phyloP scores from a whole-genome alignment of 2,888 invertebrate species.

The Acronicta leporina region DNA sequence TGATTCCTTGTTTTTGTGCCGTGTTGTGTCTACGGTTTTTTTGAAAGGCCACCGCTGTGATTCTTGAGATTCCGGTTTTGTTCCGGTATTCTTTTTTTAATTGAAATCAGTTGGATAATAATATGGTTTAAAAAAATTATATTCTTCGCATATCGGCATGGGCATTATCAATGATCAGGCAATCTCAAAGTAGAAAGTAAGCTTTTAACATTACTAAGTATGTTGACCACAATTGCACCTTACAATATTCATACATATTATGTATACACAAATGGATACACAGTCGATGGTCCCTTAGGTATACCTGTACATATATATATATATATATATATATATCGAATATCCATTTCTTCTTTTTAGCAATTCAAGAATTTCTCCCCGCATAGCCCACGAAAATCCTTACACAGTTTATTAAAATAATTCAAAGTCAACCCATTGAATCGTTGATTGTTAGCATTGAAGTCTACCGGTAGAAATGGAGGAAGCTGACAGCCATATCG shows the following conservation, averaged over 20 bases:
- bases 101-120: constrained; percentile 5
- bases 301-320: too few species aligned
- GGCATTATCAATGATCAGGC: too few species aligned
- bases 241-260: too few species aligned
- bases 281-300: too few species aligned
- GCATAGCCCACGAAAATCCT: constrained; percentile 18
- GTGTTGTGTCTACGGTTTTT: constrained; percentile 9
- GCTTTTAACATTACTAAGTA: too few species aligned
- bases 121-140: neutral
- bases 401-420: constrained; percentile 30
- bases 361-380: too few species aligned
- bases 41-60: neutral
- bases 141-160: too few species aligned
- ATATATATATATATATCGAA: too few species aligned
- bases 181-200: too few species aligned
- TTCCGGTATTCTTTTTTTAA: constrained; percentile 9
- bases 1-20: constrained; percentile 32
- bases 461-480: constrained; percentile 65
- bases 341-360: too few species aligned
- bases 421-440: constrained; percentile 65
- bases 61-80: neutral
- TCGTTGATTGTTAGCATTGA: constrained; percentile 72
- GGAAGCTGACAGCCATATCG: constrained; percentile 73
- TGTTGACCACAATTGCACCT: too few species aligned
- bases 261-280: too few species aligned